Base-by-base conservation (phyloP, 2,888 invertebrate species). In the Amphiduros pacificus region DNA sequence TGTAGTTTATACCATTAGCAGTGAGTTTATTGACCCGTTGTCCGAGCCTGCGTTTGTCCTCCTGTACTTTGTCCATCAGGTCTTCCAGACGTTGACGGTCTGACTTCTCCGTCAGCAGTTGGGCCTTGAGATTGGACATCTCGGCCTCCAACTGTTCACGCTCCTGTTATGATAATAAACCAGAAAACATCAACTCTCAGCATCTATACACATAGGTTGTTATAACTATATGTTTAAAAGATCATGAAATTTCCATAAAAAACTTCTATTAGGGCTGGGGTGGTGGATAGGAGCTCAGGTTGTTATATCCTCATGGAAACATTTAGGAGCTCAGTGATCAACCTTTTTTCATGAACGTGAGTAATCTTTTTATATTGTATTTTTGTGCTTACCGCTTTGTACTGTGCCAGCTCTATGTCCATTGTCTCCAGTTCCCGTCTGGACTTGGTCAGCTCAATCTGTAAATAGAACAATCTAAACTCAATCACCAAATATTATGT, bases 1-100 rank as follows among this genome's bases (percentile, higher is more conserved):
- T n/a, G n/a, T n/a, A n/a, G n/a, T n/a, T 58, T 71, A 60, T 62
- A 82, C 82, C 82, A 65, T 80, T 81, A 27, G 76, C 72, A 55
- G 74, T 76, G 22, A 82, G 73, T 71, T 81, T 81, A 64, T 77
- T 78, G 54, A 77, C 74, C 27, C 80, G 67, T 60, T 74, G 73
- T 32, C 72, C 74, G 24, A 82, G 73, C 28, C 77, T 68, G 49
- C 74, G 71, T 68, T 82, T 82, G 56, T 82, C 82, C 36, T 79
- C 79, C 29, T 78, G 77, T 4, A 81, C 68, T 59, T 77, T 72
- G 62, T 77, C 77, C 41, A 81, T 67, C 40, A 82, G 63, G 44
- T 77, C 76, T 50, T 79, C 77, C 24, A 81, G 68, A 28, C 73
- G 67, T 40, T 72, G 60, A 14, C 73, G 65, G 59, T 78, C 77